Percentiles rank a stretch among this genome's conserved stretches.
phyloP scores from a whole-genome alignment of 1,140 invertebrate species.

The Drosophila quadrilineata region DNA sequence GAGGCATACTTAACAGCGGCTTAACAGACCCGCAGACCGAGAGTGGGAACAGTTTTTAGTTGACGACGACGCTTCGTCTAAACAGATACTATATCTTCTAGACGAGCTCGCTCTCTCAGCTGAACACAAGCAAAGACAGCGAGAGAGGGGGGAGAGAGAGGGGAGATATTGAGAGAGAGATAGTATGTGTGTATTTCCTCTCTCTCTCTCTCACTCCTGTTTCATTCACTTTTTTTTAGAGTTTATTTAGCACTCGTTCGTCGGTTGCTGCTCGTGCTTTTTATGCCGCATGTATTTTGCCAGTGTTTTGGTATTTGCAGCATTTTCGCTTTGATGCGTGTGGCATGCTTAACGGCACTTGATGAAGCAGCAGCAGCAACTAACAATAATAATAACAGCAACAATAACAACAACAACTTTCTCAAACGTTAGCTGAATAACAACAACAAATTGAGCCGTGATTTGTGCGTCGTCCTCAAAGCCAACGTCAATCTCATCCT shows the following conservation, averaged over 20 bases:
- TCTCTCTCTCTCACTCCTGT: neutral
- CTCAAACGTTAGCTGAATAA: neutral
- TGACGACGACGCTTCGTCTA: neutral
- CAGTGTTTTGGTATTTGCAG: conserved; percentile 32
- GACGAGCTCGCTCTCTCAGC: neutral
- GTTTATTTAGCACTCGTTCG: conserved; percentile 31
- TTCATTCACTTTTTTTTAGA: conserved; percentile 5
- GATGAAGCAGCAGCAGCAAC: conserved; percentile 29
- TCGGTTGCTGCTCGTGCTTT: conserved; percentile 29
- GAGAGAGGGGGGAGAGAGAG: neutral
- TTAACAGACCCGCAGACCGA: conserved; percentile 32
- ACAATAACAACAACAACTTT: conserved; percentile 3
- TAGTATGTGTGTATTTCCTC: neutral
- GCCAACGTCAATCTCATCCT: neutral
- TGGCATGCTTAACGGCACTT: conserved; percentile 58
- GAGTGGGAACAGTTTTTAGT: conserved; percentile 29
- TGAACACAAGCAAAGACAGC: neutral
- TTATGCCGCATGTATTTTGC: conserved; percentile 37
- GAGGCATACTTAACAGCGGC: conserved; percentile 41
- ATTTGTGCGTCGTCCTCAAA: conserved; percentile 31
- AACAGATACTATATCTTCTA: neutral
- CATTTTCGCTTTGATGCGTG: conserved; percentile 57
- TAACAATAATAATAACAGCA: conserved; percentile 10
- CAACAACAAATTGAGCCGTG: conserved; percentile 20
- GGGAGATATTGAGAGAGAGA: neutral